phyloP scores from a whole-genome alignment of 2,888 invertebrate species.

The Pristionchus exspectatus region DNA sequence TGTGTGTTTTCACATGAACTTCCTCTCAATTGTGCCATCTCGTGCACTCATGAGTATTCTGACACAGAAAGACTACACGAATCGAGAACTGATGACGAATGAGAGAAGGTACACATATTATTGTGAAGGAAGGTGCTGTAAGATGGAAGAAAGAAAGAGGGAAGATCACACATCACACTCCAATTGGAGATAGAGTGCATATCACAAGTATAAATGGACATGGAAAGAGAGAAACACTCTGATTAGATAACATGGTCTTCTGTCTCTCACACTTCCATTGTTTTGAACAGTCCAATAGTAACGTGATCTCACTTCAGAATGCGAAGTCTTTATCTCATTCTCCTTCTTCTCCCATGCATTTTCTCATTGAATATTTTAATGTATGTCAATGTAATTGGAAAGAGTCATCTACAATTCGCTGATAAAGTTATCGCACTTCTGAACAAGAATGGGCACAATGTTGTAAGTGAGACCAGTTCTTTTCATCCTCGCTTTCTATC shows the following conservation, averaged over 20 bases:
- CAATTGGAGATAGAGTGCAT: not conserved
- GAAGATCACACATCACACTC: constrained; percentile 37
- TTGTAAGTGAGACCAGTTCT: constrained; percentile 59
- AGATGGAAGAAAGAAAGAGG: not conserved
- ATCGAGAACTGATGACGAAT: constrained; percentile 17
- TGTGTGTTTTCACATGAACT: constrained; percentile 10
- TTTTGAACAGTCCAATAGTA: not conserved
- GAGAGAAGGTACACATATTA: not conserved
- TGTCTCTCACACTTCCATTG: not conserved
- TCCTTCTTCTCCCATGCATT: not conserved
- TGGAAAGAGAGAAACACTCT: not conserved
- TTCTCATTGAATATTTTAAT: constrained; percentile 60
- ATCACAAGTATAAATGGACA: not conserved
- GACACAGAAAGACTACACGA: not conserved
- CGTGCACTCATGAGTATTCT: not conserved
- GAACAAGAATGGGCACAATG: constrained; percentile 65
- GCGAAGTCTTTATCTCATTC: not conserved
- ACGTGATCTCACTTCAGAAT: constrained; percentile 16
- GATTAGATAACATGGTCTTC: constrained; percentile 38
- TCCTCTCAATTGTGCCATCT: not conserved
- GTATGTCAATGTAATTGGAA: constrained; percentile 62
- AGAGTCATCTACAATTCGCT: constrained; percentile 67
- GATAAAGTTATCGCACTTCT: constrained; percentile 62
- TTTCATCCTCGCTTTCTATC: too few relatives aligned
- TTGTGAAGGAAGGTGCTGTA: not conserved